Evolutionary conservation across 2,113 vertebrate species (phyloP).

Genomic region (Sphaerodactylus townsendi): DNA sequence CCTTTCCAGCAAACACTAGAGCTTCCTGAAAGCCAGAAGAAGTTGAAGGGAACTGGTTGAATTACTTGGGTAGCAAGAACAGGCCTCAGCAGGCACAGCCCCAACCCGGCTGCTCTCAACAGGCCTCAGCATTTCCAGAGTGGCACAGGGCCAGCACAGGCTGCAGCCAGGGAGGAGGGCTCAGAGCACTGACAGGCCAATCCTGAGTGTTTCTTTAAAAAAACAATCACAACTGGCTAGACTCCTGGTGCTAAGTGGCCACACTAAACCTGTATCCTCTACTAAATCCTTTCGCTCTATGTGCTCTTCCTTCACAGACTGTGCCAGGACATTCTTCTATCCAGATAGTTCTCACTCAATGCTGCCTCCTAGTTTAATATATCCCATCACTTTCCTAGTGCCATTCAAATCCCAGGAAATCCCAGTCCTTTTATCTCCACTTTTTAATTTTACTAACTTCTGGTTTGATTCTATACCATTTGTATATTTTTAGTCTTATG

Average conservation of each 20-base stretch:
- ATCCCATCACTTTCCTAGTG: not conserved
- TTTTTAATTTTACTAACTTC: not conserved
- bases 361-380: not conserved
- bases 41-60: too few relatives aligned
- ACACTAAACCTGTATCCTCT: not conserved
- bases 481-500: not conserved
- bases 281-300: not conserved
- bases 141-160: too few relatives aligned
- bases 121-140: too few relatives aligned
- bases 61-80: too few relatives aligned
- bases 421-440: not conserved
- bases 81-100: too few relatives aligned
- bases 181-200: too few relatives aligned
- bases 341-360: not conserved
- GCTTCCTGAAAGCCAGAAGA: too few relatives aligned
- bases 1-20: too few relatives aligned
- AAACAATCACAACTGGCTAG: not conserved
- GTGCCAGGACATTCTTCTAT: not conserved
- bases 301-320: fast-evolving
- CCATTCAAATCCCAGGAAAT: not conserved
- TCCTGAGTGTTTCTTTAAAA: too few relatives aligned
- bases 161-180: too few relatives aligned
- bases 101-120: too few relatives aligned
- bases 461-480: not conserved
- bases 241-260: fast-evolving